Evolutionary conservation across 1,140 invertebrate species (phyloP), one percentile per base, ranked within the genome.

Genomic region (Aleiodes sp.): DNA sequence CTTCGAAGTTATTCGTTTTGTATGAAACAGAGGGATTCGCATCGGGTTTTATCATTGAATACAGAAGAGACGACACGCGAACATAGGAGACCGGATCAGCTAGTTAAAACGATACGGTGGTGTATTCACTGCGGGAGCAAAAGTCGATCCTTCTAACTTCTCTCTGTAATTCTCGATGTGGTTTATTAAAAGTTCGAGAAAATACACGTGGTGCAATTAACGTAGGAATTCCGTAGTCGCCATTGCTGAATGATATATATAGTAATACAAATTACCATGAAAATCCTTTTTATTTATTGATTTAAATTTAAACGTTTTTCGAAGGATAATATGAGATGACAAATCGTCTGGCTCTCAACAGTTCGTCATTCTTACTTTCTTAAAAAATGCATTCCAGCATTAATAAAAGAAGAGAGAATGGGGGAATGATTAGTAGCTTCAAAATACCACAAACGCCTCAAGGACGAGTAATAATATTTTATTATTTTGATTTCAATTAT

Each of bases 121-220:
- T 35, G 29, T 35, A n/a, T 24, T 66, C 46, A 56, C 65, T 66
- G 52, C 14, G 52, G 43, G 46, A 65, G 68, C 57, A 73, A 56
- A 70, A 73, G 70, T 65, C 64, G 65, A 74, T 70, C 72, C 57
- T n/a, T 63, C n/a, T 29, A 65, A 41, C 39, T 14, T 21, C 7
- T n/a, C n/a, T n/a, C n/a, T n/a, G n/a, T n/a, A n/a, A n/a, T n/a
- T n/a, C n/a, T n/a, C n/a, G n/a, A n/a, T 12, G 46, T 52, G 46
- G 59, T 74, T 74, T 74, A 74, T 74, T 74, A 72, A 72, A 74
- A 74, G 60, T 71, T 70, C 70, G 72, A 69, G 26, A 69, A 74
- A 69, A 66, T 63, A 72, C 67, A 59, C 46, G 62, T 65, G 41
- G 65, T 43, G 70, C 70, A 74, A 74, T 74, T 74, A 74, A 74